Base-by-base conservation (phyloP, 2,113 vertebrate genomes). In the Serilophus lunatus region DNA sequence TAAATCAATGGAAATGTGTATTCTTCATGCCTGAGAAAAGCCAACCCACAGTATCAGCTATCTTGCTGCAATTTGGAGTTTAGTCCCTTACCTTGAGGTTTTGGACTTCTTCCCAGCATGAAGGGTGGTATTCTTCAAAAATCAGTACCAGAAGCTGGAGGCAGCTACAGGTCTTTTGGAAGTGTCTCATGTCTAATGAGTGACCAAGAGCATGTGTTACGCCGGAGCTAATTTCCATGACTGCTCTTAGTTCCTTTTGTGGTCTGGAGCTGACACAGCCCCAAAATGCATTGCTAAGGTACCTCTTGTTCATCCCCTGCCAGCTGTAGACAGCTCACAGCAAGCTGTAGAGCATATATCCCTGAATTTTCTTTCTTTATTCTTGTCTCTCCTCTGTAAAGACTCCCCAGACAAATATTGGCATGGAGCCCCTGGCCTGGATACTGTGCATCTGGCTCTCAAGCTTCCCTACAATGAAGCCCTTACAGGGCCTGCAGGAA, bases 391-490 rank as follows among this genome's bases (percentile, higher is more conserved):
- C 78, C n/a, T 82, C 45, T 31, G 50, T 96, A 98, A 96, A 95
- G 91, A 96, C 82, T 51, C 75, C 96, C 36, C 81, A 63, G 87
- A 72, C 98, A 95, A 98, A 98, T 82, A 96, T 98, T 2, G 92
- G 85, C 50, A 82, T 98, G 85, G 91, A 98, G 45, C 95, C 98
- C 5, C 96, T 98, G 8, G 98, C 98, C 68, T 99, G 98, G 98
- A 98, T 99, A 79, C 92, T 98, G 94, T 98, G 98, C n/a, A 97
- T 96, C 81, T 98, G 98, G 98, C 95, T 98, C 86, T 98, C 98
- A 5, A 97, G 94, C 59, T 98, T 97, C 78, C 97, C 98, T 5
- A 70, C 97, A 35, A 97, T 96, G 16, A 95, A 98, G 65, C 97
- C 98, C 44, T 99, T 99, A 94, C 97, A 69, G 42, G 98, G 99